A percentile compares a stretch with the other conserved stretches of the same genome.
These are phyloP conservation scores for Epinotia ramella DNA, from an alignment of 2,888 invertebrate genomes.

Conservation along the genomic window DNA sequence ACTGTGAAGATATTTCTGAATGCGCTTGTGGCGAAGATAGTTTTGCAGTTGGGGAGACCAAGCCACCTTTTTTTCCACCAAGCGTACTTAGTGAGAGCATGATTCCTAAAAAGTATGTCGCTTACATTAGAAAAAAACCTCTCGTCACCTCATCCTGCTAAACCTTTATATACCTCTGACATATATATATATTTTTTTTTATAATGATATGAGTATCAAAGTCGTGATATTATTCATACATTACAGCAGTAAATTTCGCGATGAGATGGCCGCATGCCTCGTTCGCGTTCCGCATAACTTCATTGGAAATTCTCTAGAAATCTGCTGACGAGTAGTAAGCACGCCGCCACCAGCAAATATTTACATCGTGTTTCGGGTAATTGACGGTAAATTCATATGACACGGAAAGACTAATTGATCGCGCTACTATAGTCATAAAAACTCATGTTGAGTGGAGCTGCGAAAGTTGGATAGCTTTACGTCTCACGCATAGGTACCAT, in stretches of 20 bases:
- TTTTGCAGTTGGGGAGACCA: too few species aligned
- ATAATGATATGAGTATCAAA: conserved; percentile 7
- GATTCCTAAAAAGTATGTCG: too few species aligned
- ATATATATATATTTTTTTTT: too few species aligned
- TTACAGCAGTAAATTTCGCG: conserved; percentile 53
- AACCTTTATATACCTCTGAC: too few species aligned
- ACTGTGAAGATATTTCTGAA: too few species aligned
- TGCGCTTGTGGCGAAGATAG: too few species aligned
- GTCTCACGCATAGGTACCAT: background rate
- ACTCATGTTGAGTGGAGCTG: background rate
- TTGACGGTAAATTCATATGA: conserved; percentile 46
- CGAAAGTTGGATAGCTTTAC: conserved; percentile 1
- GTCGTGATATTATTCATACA: conserved; percentile 35
- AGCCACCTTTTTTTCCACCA: too few species aligned
- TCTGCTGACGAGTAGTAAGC: conserved; percentile 46
- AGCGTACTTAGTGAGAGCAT: too few species aligned
- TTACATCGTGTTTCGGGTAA: conserved; percentile 49
- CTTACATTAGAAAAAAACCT: too few species aligned
- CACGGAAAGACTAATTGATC: conserved; percentile 7
- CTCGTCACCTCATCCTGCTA: too few species aligned
- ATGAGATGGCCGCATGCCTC: conserved; percentile 63
- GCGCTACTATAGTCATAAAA: background rate
- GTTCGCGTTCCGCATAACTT: conserved; percentile 81
- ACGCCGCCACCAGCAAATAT: conserved; percentile 46
- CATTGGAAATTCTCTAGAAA: conserved; percentile 70